phyloP scores from a whole-genome alignment of 2,797 vertebrate genomes.

The Sebastes matsubarae region DNA sequence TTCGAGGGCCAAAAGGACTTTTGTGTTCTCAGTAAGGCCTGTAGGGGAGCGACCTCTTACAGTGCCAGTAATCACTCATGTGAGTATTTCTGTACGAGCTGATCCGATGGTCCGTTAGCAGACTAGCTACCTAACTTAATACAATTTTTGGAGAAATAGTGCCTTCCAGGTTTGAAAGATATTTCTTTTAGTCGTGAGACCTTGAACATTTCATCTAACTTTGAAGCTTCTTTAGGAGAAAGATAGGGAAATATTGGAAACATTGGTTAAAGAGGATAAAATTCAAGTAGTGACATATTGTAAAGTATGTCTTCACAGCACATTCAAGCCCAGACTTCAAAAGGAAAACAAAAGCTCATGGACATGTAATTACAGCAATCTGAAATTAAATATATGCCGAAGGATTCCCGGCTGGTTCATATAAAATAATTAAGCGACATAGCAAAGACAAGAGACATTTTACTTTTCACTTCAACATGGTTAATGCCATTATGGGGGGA shows the following conservation, averaged over 20 bases:
- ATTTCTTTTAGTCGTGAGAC: not conserved
- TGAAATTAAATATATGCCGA: constrained; percentile 22
- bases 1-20: constrained; percentile 15
- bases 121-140: not conserved
- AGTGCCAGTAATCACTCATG: constrained; percentile 8
- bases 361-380: constrained; percentile 27
- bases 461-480: constrained; percentile 57
- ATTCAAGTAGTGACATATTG: not conserved
- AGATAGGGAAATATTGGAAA: not conserved
- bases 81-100: not conserved
- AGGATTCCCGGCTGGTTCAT: constrained; percentile 33
- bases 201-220: not conserved
- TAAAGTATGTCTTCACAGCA: not conserved
- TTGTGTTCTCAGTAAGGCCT: constrained; percentile 5
- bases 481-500: constrained; percentile 55
- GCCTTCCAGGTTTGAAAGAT: not conserved
- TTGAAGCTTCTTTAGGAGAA: not conserved
- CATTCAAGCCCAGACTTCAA: not conserved
- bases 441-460: constrained; percentile 51
- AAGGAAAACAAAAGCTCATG: not conserved
- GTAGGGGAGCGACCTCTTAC: not conserved
- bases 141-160: not conserved
- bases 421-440: constrained; percentile 52
- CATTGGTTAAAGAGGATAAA: not conserved
- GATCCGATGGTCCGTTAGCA: not conserved